Evolutionary conservation across 2,797 vertebrate genomes (phyloP), one percentile per base, ranked within the genome.

Genomic region (Pyrocephalus nanus): DNA sequence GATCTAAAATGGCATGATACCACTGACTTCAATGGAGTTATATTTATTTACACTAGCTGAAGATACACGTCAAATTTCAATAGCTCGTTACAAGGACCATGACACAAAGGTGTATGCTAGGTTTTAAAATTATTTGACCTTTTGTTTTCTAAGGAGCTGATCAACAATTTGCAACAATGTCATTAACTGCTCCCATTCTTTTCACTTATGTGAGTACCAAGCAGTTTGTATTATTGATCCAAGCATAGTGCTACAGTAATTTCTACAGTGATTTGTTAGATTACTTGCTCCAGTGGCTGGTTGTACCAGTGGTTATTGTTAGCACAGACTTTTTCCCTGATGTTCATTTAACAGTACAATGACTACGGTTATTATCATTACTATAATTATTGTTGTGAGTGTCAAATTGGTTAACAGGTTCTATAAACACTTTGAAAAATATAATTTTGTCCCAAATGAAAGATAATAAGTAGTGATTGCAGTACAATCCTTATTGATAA

Each of bases 341-440:
- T 88, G 45, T 90, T 96, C 32, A 78, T 95, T 95, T 96, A 78
- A 95, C 76, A 94, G 36, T 66, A 72, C 43, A 90, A 80, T 86
- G 48, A 95, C 86, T 87, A 93, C 34, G 89, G 75, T 78, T 95
- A 87, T 94, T 96, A 95, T 58, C 86, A 64, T 87, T 90, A 55
- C 38, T 92, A 11, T 86, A 92, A 94, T 94, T 94, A 85, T 79
- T 93, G 21, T 72, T 93, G 62, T 30, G 50, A 79, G 32, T 32
- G 3, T 92, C 86, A 94, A 47, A 86, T 43, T 94, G 53, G 65
- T 92, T 95, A 94, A 88, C 58, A 91, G 65, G 51, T 92, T 93
- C 69, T 77, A 40, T 86, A 93, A 93, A 94, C 38, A 92, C 29
- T 58, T 88, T 32, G 21, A 54, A 91, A 78, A 79, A 36, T 15